Base-by-base conservation (phyloP, 2,113 vertebrate species). In the Ivindomyrus marchei region DNA sequence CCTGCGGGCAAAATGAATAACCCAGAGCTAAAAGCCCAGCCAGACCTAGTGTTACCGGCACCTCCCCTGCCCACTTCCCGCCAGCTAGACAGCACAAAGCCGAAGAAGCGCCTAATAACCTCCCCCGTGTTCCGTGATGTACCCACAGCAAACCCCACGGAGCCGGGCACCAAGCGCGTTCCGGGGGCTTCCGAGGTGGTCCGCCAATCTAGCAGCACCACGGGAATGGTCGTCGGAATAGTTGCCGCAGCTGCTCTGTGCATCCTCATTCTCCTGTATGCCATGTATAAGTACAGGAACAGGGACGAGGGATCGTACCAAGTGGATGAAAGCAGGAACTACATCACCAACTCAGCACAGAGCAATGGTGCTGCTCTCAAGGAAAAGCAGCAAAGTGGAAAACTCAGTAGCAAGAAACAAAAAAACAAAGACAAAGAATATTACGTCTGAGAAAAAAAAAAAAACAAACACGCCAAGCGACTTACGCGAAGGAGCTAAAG, bases 221-320 rank as follows among this genome's bases (percentile, higher is more conserved):
- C 98, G 93, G 98, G 98, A 96, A 99, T 99, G 98, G 98, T 99
- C 98, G 98, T 99, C 97, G 98, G 98, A 96, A 99, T 99, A 96
- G 98, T 99, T 95, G 98, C 98, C 95, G 98, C 98, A 94, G 98
- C 98, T 1, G 98, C 98, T 95, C 97, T 99, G 96, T 99, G 98
- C 97, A 99, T 99, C 98, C 97, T 99, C 96, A 99, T 99, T 96
- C 98, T 99, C 93, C 97, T 99, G 96, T 99, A 99, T 10, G 98
- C 98, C 97, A 99, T 99, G 98, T 99, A 99, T 97, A 99, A 99
- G 96, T 99, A 99, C 97, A 99, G 98, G 96, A 99, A 99, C 97
- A 99, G 98, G 96, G 98, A 99, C 95, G 98, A 99, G 95, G 98
- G 98, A 94, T 99, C 98, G 96, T 99, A 99, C 96, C 98, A 99